phyloP scores from a whole-genome alignment of 2,888 invertebrate genomes.

The Scelioninae gen. 1 region DNA sequence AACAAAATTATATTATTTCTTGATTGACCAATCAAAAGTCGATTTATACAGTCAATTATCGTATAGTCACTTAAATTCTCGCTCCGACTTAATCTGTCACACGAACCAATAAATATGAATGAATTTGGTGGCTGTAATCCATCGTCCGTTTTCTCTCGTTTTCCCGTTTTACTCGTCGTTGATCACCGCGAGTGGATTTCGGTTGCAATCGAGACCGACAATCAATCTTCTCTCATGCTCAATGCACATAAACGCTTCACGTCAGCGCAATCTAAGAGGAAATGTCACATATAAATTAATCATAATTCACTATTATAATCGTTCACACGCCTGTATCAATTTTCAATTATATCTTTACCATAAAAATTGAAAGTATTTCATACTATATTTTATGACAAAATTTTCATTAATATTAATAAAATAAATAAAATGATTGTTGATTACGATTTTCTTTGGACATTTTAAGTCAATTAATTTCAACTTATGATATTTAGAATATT shows the following conservation, averaged over 20 bases:
- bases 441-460: too few species aligned
- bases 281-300: conserved; percentile 24
- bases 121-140: conserved; percentile 13
- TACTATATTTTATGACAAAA: too few species aligned
- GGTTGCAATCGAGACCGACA: conserved; percentile 1
- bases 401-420: too few species aligned
- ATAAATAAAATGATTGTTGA: too few species aligned
- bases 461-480: too few species aligned
- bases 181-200: conserved; percentile 17
- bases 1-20: too few species aligned
- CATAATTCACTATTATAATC: neutral
- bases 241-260: conserved; percentile 28
- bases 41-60: conserved; percentile 9
- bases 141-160: conserved; percentile 4
- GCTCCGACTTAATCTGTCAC: conserved; percentile 5
- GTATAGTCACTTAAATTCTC: neutral
- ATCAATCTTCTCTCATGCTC: conserved; percentile 24
- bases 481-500: too few species aligned
- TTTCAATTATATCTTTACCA: too few species aligned
- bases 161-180: neutral
- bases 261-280: conserved; percentile 20
- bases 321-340: too few species aligned
- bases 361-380: too few species aligned
- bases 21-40: conserved; percentile 3
- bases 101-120: conserved; percentile 10